A percentile compares a stretch with the other conserved stretches of the same genome.
Conservation (phyloP, 2,888 invertebrate genomes). For the Empis livida region DNA sequence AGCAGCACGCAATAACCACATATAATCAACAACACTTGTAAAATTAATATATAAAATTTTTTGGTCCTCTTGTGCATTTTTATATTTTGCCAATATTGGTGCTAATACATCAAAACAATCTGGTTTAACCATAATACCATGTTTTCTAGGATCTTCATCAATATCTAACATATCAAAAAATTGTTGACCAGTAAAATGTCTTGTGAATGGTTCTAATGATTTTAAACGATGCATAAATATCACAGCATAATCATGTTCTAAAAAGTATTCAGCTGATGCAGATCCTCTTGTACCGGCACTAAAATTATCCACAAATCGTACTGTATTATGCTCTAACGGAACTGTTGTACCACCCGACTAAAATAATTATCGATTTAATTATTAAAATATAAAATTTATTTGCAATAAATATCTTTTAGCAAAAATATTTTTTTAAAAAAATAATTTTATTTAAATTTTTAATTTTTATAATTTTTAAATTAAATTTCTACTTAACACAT, state of each 20-base stretch:
- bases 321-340: conserved; percentile 92
- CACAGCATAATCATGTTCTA: conserved; percentile 76
- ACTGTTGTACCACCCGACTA: conserved; percentile 95
- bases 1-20: conserved; percentile 75
- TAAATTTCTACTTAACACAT: no score
- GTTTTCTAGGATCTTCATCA: conserved; percentile 27
- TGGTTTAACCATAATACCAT: conserved; percentile 50
- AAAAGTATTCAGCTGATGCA: conserved; percentile 89
- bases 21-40: conserved; percentile 81
- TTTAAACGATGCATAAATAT: conserved; percentile 87
- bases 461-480: no score
- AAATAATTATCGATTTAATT: no score
- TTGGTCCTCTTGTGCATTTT: conserved; percentile 60
- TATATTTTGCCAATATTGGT: conserved; percentile 62
- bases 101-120: conserved; percentile 60
- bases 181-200: conserved; percentile 70
- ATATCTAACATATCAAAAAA: conserved; percentile 66
- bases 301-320: conserved; percentile 97
- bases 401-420: no score
- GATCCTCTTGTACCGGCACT: conserved; percentile 94
- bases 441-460: no score
- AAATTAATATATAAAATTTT: conserved; percentile 65
- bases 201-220: conserved; percentile 80
- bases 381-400: no score
- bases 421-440: no score